These are phyloP conservation scores for Gavia stellata DNA, from an alignment of 2,113 vertebrate genomes.

Conservation along the genomic window DNA sequence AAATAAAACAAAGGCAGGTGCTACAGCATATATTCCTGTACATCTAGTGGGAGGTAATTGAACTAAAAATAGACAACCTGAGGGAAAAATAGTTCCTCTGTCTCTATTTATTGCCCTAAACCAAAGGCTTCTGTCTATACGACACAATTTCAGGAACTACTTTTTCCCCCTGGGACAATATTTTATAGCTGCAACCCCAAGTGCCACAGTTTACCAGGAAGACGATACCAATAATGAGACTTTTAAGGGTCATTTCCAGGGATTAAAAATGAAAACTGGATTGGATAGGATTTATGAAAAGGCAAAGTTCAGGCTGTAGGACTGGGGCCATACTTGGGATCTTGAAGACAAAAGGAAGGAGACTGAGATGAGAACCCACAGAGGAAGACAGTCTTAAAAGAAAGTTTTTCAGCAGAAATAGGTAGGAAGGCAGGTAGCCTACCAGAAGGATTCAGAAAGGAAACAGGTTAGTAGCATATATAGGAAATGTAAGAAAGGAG, in stretches of 20 bases:
- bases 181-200: background rate
- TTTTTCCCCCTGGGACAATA: background rate
- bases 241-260: background rate
- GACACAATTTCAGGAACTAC: background rate
- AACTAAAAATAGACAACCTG: background rate
- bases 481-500: background rate
- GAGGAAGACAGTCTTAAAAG: background rate
- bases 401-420: background rate
- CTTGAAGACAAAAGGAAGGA: background rate
- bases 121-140: background rate
- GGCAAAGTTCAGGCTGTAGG: background rate
- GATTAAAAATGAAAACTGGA: background rate
- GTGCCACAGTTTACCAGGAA: background rate
- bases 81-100: background rate
- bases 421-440: background rate
- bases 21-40: background rate
- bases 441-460: background rate
- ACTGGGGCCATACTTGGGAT: background rate
- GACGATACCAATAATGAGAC: background rate
- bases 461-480: background rate
- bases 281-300: background rate
- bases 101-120: background rate
- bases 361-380: background rate
- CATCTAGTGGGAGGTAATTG: background rate
- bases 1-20: conserved; percentile 5